Conservation (phyloP, 2,797 vertebrate genomes). For the Melopsittacus undulatus region DNA sequence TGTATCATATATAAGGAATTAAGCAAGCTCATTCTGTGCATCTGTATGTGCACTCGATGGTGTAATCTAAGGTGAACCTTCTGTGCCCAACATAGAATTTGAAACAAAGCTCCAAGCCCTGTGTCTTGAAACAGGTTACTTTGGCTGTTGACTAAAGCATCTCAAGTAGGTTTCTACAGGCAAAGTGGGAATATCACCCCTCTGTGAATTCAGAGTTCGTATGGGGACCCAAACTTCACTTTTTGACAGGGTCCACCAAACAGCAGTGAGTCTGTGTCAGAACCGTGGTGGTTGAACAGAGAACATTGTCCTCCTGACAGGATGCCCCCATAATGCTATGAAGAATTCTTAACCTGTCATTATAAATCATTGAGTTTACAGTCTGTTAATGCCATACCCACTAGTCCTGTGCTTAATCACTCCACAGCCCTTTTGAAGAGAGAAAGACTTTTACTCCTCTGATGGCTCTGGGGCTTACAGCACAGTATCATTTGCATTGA, state of each 20-base stretch:
- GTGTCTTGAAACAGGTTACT: neutral
- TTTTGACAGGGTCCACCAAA: neutral
- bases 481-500: constrained; percentile 36
- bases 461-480: constrained; percentile 40
- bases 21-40: neutral
- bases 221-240: neutral
- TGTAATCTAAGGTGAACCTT: neutral
- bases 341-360: constrained; percentile 35
- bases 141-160: neutral
- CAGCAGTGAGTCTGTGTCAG: neutral
- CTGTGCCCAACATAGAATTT: neutral
- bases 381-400: constrained; percentile 1
- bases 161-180: neutral
- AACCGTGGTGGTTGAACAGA: neutral
- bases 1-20: neutral
- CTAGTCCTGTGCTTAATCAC: constrained; percentile 1
- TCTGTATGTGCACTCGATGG: rapidly evolving
- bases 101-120: neutral
- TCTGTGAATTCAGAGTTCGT: neutral
- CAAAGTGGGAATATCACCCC: neutral
- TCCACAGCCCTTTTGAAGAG: neutral
- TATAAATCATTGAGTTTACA: constrained; percentile 35
- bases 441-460: constrained; percentile 37
- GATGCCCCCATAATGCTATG: neutral
- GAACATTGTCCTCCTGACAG: neutral